Conservation (phyloP, 2,113 vertebrate genomes). For the Conger conger region DNA sequence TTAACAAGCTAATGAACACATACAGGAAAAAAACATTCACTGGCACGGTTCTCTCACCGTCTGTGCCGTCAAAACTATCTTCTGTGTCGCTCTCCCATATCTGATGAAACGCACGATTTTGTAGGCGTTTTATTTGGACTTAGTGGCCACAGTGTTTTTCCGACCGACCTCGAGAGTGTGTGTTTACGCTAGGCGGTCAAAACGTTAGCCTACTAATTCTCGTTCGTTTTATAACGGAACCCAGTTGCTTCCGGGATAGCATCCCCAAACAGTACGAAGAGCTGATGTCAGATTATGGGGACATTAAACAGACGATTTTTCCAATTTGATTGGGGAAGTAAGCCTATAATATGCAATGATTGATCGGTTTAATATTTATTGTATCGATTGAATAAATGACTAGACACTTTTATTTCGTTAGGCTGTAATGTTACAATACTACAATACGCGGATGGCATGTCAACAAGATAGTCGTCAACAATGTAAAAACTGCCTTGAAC, state of each 20-base stretch:
- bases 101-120: slow-evolving; percentile 9
- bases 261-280: slow-evolving; percentile 3
- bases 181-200: neutral
- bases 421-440: too few species aligned
- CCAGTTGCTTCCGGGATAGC: slow-evolving; percentile 31
- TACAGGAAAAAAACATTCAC: neutral
- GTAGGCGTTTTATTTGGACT: neutral
- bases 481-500: too few species aligned
- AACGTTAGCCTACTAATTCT: slow-evolving; percentile 13
- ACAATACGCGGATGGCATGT: too few species aligned
- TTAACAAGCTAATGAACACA: neutral
- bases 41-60: slow-evolving; percentile 57
- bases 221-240: slow-evolving; percentile 7
- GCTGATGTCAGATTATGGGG: neutral
- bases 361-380: neutral
- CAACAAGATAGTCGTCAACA: too few species aligned
- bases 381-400: too few species aligned
- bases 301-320: neutral
- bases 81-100: slow-evolving; percentile 57
- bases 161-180: neutral
- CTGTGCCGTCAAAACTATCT: slow-evolving; percentile 59
- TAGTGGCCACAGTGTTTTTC: neutral
- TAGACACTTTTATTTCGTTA: too few species aligned
- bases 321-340: neutral
- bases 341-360: neutral